Percentiles rank a stretch among this genome's conserved stretches.
phyloP scores from a whole-genome alignment of 2,888 invertebrate genomes.

The Asteroscopus sphinx region DNA sequence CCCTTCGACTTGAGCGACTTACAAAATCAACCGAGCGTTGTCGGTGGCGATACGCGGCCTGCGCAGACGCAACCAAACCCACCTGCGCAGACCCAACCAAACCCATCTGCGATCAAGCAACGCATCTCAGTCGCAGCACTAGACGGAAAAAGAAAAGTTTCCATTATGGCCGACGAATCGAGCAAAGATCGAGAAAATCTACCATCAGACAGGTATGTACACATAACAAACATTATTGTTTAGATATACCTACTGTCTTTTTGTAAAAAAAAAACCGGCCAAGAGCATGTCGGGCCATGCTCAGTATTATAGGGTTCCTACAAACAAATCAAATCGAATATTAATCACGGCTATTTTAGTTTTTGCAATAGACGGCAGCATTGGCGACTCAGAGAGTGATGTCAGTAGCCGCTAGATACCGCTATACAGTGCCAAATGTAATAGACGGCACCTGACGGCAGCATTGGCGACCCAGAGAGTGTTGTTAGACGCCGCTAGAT shows the following conservation, averaged over 20 bases:
- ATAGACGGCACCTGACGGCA: too few relatives aligned
- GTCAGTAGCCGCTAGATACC: too few relatives aligned
- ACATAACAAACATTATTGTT: not conserved
- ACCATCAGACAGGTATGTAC: slow-evolving; percentile 90
- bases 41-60: slow-evolving; percentile 54
- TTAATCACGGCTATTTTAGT: too few relatives aligned
- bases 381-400: too few relatives aligned
- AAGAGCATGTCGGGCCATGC: too few relatives aligned
- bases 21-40: slow-evolving; percentile 67
- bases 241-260: not conserved
- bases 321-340: too few relatives aligned
- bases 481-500: too few relatives aligned
- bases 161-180: slow-evolving; percentile 90
- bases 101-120: slow-evolving; percentile 35
- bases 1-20: slow-evolving; percentile 87
- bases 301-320: too few relatives aligned
- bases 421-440: too few relatives aligned
- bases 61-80: slow-evolving; percentile 32
- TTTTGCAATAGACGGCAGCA: too few relatives aligned
- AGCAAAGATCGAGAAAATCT: slow-evolving; percentile 91
- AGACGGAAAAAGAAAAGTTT: slow-evolving; percentile 90
- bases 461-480: too few relatives aligned
- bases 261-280: too few relatives aligned
- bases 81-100: slow-evolving; percentile 32
- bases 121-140: slow-evolving; percentile 61